Evolutionary conservation across 2,888 invertebrate genomes (phyloP).

Genomic region (Gasteruption jaculator): DNA sequence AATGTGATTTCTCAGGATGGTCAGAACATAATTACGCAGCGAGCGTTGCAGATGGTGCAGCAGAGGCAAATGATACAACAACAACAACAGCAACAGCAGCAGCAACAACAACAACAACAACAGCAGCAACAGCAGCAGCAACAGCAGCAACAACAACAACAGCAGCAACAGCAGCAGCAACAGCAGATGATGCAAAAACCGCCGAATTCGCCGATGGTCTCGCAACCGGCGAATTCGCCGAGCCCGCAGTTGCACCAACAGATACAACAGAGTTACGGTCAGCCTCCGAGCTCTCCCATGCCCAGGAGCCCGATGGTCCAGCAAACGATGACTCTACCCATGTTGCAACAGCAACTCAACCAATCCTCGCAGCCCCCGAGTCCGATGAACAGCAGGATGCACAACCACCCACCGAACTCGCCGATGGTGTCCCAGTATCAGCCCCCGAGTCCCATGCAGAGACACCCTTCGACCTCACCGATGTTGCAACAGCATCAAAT

Average conservation of each 20-base stretch:
- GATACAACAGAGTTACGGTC: constrained; percentile 46
- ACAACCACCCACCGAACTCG: constrained; percentile 45
- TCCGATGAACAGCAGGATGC: constrained; percentile 46
- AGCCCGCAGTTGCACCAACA: constrained; percentile 51
- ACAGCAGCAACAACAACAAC: constrained; percentile 42
- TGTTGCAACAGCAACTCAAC: constrained; percentile 48
- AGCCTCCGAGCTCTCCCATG: constrained; percentile 56
- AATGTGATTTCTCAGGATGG: constrained; percentile 28
- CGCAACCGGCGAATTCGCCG: constrained; percentile 46
- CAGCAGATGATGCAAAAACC: constrained; percentile 50
- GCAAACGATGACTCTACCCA: constrained; percentile 50
- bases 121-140: constrained; percentile 54
- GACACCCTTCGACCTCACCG: constrained; percentile 51
- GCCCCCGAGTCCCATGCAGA: constrained; percentile 50
- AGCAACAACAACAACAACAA: constrained; percentile 41
- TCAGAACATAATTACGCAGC: constrained; percentile 33
- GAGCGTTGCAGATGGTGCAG: constrained; percentile 41
- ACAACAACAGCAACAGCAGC: constrained; percentile 36
- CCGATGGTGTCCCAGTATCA: constrained; percentile 47
- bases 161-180: constrained; percentile 47
- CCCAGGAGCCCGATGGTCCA: constrained; percentile 50
- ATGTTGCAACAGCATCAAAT: constrained; percentile 53
- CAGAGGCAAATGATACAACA: constrained; percentile 52
- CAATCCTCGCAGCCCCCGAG: constrained; percentile 50
- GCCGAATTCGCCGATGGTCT: constrained; percentile 49